Base-by-base conservation (phyloP, 1,140 invertebrate genomes). In the Bathynomus jamesi region DNA sequence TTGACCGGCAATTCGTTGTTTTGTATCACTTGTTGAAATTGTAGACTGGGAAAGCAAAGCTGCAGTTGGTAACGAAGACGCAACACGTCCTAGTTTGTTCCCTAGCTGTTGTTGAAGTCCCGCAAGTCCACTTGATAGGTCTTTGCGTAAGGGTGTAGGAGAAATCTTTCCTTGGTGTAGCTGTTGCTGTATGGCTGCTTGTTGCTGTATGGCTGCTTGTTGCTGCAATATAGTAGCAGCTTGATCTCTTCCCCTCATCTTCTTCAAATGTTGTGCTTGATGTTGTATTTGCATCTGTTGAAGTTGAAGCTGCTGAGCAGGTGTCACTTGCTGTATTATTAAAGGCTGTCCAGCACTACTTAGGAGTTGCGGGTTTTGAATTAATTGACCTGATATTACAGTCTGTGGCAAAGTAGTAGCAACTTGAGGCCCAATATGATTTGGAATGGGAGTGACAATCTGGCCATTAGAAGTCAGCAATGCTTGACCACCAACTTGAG, bases 211-310 rank as follows among this genome's bases (percentile, higher is more conserved):
- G 7, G 71, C 40, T 13, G 71, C 46, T 2, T 74, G 72, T 28
- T 76, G 75, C 64, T 77, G 76, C 61, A 71, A 70, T 10, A 74
- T 21, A 4, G 72, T 69, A 11, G 76, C 69, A 4, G 76, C 76
- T 46, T 73, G 76, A 67, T 77, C 76, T 63, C 73, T 71, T 7
- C 69, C 69, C 28, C 76, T 31, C 62, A 77, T 69, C 63, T 77
- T 77, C 64, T 77, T 77, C 13, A 77, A 61, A 65, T 75, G 73
- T 31, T 75, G 73, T 40, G 73, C 73, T 68, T 75, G 69, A 30
- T 77, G 76, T 46, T 77, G 76, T 53, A 77, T 65, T 28, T 77
- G 76, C 72, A 77, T 69, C 40, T 77, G 76, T 28, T 77, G 76
- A 27, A 77, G 64, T 65, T 77, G 76, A 21, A 77, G 70, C 67